Conservation (phyloP, 2,888 invertebrate species). For the Homarus gammarus region DNA sequence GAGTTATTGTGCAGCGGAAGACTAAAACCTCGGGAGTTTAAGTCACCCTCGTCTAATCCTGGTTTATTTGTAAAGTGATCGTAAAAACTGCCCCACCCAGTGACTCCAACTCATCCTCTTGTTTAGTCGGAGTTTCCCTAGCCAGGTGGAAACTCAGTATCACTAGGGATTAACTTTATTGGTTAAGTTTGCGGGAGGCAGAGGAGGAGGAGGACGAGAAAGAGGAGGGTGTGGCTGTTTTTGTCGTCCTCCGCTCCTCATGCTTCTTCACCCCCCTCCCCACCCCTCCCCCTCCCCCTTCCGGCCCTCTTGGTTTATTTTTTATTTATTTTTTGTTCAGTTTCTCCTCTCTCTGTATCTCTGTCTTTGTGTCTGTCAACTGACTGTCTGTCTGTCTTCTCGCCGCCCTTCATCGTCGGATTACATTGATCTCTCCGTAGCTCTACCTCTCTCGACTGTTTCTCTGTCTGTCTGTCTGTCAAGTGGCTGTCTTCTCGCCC, state of each 20-base stretch:
- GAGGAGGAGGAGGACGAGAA: neutral
- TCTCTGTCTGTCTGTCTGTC: no score
- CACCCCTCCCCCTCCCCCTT: neutral
- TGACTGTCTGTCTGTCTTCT: no score
- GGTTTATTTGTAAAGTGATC: slow-evolving; percentile 66
- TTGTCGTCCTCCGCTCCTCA: neutral
- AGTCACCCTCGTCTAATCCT: slow-evolving; percentile 62
- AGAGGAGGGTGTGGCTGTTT: slow-evolving; percentile 45
- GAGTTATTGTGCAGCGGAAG: slow-evolving; percentile 41
- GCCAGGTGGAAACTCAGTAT: slow-evolving; percentile 65
- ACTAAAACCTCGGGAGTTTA: slow-evolving; percentile 39
- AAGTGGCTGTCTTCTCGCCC: no score
- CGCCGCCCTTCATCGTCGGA: no score
- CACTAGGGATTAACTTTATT: slow-evolving; percentile 67
- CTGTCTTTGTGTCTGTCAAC: no score
- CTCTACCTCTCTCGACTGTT: no score
- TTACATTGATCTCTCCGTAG: no score
- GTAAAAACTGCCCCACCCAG: slow-evolving; percentile 50
- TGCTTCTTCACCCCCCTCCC: neutral
- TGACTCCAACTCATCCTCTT: slow-evolving; percentile 47
- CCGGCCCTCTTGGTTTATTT: slow-evolving; percentile 10
- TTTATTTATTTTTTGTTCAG: slow-evolving; percentile 11
- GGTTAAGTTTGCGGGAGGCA: slow-evolving; percentile 58
- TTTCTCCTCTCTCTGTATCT: no score
- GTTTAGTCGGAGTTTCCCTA: slow-evolving; percentile 56